Percentiles rank a stretch among this genome's conserved stretches.
Conservation (phyloP, 2,888 invertebrate genomes). For the Pandemis cinnamomeana region DNA sequence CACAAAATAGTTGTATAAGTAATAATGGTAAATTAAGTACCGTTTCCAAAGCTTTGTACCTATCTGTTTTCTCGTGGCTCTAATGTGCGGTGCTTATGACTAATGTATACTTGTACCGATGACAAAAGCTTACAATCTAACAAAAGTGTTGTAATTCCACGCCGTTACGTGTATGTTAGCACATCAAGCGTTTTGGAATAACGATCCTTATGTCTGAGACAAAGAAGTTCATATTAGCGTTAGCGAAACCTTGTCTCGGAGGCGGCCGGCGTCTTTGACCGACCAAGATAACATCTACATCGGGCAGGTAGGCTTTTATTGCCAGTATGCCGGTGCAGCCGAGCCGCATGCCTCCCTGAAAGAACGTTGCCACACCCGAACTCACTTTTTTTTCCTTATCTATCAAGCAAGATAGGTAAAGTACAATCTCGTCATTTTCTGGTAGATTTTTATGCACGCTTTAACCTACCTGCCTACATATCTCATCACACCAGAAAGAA, state of each 20-base stretch:
- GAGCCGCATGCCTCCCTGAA: slow-evolving; percentile 7
- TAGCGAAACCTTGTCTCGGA: slow-evolving; percentile 47
- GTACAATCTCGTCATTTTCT: background rate
- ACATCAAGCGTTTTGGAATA: slow-evolving; percentile 21
- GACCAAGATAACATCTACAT: slow-evolving; percentile 79
- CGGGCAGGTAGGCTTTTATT: slow-evolving; percentile 80
- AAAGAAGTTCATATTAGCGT: slow-evolving; percentile 51
- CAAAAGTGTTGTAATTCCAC: slow-evolving; percentile 81
- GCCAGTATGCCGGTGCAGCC: slow-evolving; percentile 38
- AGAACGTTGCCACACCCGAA: slow-evolving; percentile 21
- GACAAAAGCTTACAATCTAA: slow-evolving; percentile 79
- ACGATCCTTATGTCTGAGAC: slow-evolving; percentile 45
- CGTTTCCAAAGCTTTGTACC: background rate
- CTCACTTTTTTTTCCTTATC: slow-evolving; percentile 5
- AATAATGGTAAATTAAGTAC: background rate
- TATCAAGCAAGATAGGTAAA: background rate
- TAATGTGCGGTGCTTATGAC: slow-evolving; percentile 64
- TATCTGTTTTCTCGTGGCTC: slow-evolving; percentile 32
- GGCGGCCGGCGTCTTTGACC: slow-evolving; percentile 79
- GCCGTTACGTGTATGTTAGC: slow-evolving; percentile 75
- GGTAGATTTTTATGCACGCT: background rate
- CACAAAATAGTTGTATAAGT: background rate
- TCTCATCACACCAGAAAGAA: too few species aligned
- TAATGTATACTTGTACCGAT: slow-evolving; percentile 72
- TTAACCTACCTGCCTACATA: too few species aligned